phyloP scores from a whole-genome alignment of 2,113 vertebrate genomes.

The Benitochromis conjunctus region DNA sequence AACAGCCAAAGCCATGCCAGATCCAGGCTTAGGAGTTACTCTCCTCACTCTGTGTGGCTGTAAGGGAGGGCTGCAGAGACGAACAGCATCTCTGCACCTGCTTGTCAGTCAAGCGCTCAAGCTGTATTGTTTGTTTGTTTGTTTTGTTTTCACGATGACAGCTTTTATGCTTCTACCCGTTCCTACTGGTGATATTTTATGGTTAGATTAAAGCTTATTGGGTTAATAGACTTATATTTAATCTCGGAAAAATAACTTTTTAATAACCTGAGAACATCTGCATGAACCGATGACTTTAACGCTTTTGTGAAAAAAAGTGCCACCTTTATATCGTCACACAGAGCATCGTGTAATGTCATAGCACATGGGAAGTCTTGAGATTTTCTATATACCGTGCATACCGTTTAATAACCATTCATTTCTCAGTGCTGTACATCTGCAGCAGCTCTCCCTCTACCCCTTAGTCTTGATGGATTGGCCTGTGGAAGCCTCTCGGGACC shows the following conservation, averaged over 20 bases:
- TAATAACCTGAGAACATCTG: not conserved
- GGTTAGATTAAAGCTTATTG: not conserved
- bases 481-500: constrained; percentile 57
- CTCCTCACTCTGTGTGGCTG: constrained; percentile 23
- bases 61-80: constrained; percentile 2
- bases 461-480: constrained; percentile 68
- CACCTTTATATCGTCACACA: not conserved
- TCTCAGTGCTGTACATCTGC: constrained; percentile 36
- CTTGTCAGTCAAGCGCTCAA: constrained; percentile 23
- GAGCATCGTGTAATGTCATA: not conserved
- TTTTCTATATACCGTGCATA: constrained; percentile 10
- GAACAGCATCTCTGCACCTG: constrained; percentile 40
- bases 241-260: not conserved
- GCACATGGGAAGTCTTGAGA: not conserved
- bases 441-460: constrained; percentile 50
- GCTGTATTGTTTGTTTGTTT: not conserved
- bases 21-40: constrained; percentile 59
- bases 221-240: not conserved
- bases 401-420: constrained; percentile 39
- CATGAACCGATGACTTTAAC: not conserved
- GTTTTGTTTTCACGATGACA: not conserved
- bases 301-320: not conserved
- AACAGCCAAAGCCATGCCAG: constrained; percentile 57
- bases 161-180: not conserved
- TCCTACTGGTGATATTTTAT: not conserved